phyloP scores from a whole-genome alignment of 2,888 invertebrate species.

The Drosophila mimica region DNA sequence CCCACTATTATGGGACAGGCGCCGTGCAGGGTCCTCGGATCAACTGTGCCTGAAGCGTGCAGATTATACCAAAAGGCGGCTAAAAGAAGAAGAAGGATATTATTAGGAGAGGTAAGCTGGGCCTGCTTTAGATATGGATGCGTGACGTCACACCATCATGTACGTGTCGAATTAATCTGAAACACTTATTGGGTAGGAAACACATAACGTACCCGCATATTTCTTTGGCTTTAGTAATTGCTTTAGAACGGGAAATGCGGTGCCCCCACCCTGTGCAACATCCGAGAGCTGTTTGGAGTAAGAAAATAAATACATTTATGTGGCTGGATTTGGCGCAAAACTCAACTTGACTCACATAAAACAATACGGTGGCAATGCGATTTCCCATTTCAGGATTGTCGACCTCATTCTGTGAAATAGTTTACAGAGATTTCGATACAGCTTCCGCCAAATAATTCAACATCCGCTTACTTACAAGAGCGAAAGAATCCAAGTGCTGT shows the following conservation, averaged over 20 bases:
- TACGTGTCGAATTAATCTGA: background rate
- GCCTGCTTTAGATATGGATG: background rate
- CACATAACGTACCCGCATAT: constrained; percentile 55
- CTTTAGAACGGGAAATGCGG: constrained; percentile 96
- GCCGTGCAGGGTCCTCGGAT: constrained; percentile 94
- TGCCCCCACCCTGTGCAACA: constrained; percentile 97
- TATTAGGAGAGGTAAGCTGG: background rate
- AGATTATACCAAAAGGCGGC: constrained; percentile 97
- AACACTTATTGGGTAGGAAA: background rate
- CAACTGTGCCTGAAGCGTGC: constrained; percentile 94
- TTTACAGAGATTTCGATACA: background rate
- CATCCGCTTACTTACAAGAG: constrained; percentile 41
- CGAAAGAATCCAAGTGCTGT: constrained; percentile 83
- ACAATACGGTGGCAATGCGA: constrained; percentile 83
- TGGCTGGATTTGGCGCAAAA: background rate
- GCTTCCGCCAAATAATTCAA: background rate
- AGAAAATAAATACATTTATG: constrained; percentile 10
- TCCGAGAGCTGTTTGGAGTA: constrained; percentile 92
- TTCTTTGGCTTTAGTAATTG: constrained; percentile 88
- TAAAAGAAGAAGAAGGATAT: constrained; percentile 11
- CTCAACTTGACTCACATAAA: constrained; percentile 79
- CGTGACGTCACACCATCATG: background rate
- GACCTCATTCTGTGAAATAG: constrained; percentile 28
- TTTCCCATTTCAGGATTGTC: constrained; percentile 73
- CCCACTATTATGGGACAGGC: constrained; percentile 98